Evolutionary conservation across 2,113 vertebrate species (phyloP).

Genomic region (Chrysemys picta): DNA sequence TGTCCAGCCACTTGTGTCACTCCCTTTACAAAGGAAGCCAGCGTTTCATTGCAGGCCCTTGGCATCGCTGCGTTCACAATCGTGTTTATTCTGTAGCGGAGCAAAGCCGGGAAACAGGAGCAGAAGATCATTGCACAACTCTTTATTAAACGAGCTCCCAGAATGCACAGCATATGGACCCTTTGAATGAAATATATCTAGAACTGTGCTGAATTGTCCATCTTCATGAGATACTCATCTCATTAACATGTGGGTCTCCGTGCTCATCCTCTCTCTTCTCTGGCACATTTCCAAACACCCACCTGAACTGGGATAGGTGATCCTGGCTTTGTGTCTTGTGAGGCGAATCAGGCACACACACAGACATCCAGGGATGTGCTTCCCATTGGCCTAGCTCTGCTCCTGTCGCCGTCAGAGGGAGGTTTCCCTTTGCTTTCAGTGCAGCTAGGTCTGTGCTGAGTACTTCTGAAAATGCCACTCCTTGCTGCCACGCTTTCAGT

Average conservation of each 20-base stretch:
- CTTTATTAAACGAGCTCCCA: background rate
- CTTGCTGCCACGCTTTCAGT: background rate
- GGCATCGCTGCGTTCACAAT: background rate
- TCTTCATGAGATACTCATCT: background rate
- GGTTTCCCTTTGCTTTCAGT: background rate
- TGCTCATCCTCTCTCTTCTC: background rate
- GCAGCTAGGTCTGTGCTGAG: background rate
- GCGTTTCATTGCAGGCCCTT: too few relatives aligned
- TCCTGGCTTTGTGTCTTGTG: background rate
- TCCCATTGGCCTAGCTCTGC: background rate
- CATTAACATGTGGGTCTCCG: background rate
- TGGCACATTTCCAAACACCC: background rate
- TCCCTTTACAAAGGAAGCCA: background rate
- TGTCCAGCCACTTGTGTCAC: background rate
- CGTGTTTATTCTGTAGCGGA: background rate
- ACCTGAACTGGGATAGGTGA: background rate
- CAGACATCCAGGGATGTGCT: background rate
- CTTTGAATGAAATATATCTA: background rate
- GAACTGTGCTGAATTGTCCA: background rate
- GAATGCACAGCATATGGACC: background rate
- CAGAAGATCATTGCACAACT: background rate
- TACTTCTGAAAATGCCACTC: background rate
- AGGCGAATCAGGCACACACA: background rate
- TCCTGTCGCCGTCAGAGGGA: background rate
- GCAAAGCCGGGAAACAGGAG: background rate